A percentile compares a stretch with the other conserved stretches of the same genome.
Evolutionary conservation across 2,888 invertebrate genomes (phyloP).

Genomic region (Perizoma flavofasciatum): DNA sequence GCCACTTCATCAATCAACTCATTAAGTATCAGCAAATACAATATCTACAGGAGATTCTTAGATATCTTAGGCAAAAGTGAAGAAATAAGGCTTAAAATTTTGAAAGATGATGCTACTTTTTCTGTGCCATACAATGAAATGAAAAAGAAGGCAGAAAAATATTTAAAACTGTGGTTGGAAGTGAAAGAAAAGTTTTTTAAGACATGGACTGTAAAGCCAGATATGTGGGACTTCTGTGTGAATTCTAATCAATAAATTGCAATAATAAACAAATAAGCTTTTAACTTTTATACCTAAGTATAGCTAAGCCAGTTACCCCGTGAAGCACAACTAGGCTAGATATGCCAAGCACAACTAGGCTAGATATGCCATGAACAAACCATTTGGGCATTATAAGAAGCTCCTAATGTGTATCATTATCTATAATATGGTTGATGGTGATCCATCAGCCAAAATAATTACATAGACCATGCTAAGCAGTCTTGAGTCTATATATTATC

Average conservation of each 20-base stretch:
- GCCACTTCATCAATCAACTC: slow-evolving; percentile 63
- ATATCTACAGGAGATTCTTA: slow-evolving; percentile 77
- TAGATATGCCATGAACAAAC: too few species aligned
- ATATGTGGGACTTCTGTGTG: slow-evolving; percentile 70
- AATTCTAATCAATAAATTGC: slow-evolving; percentile 35
- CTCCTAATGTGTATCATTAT: too few species aligned
- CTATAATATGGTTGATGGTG: too few species aligned
- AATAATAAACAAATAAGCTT: neutral
- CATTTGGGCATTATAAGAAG: too few species aligned
- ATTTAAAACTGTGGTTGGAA: slow-evolving; percentile 63
- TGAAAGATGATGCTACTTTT: slow-evolving; percentile 40
- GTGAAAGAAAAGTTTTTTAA: slow-evolving; percentile 78
- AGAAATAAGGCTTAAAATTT: slow-evolving; percentile 45
- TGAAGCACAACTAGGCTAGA: too few species aligned
- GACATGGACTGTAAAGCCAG: slow-evolving; percentile 84
- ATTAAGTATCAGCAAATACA: slow-evolving; percentile 82
- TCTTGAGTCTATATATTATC: too few species aligned
- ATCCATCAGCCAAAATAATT: too few species aligned
- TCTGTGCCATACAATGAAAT: slow-evolving; percentile 65
- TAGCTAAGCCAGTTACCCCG: too few species aligned
- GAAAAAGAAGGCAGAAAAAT: slow-evolving; percentile 62
- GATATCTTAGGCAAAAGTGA: slow-evolving; percentile 59
- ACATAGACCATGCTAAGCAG: too few species aligned
- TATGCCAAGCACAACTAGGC: too few species aligned
- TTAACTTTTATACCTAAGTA: too few species aligned